phyloP scores from a whole-genome alignment of 37 sponge, comb jelly and placozoan species.

The Amphimedon queenslandica region DNA sequence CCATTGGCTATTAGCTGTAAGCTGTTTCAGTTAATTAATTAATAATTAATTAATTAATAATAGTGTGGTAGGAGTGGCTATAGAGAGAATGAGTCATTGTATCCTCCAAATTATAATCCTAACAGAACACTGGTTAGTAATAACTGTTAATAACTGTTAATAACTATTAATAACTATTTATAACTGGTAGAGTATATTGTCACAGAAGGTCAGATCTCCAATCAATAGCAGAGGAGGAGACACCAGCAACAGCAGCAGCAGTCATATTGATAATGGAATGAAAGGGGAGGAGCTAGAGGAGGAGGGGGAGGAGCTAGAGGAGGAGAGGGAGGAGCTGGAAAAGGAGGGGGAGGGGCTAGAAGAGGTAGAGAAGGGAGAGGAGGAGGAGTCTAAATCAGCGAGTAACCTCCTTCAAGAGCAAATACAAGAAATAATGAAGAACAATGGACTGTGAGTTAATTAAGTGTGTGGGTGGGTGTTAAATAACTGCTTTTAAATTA shows the following conservation, averaged over 20 bases:
- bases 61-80: conserved; percentile 26
- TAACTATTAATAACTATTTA: neutral
- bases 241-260: neutral
- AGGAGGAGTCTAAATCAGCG: no score
- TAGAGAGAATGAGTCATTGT: conserved; percentile 50
- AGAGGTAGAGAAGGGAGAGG: conserved; percentile 3
- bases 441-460: no score
- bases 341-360: neutral
- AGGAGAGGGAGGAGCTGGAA: neutral
- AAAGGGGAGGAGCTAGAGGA: neutral
- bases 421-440: no score
- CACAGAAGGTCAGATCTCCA: neutral
- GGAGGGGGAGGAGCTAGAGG: neutral
- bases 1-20: conserved; percentile 70
- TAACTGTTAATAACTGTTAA: neutral
- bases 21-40: neutral
- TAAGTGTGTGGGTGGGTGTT: no score
- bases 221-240: neutral
- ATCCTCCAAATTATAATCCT: conserved; percentile 68
- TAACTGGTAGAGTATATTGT: neutral
- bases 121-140: conserved; percentile 44
- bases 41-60: neutral
- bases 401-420: no score
- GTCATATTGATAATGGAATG: neutral
- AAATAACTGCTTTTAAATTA: no score